These are phyloP conservation scores for Phaetusa simplex DNA, from an alignment of 2,113 vertebrate genomes.

Conservation along the genomic window DNA sequence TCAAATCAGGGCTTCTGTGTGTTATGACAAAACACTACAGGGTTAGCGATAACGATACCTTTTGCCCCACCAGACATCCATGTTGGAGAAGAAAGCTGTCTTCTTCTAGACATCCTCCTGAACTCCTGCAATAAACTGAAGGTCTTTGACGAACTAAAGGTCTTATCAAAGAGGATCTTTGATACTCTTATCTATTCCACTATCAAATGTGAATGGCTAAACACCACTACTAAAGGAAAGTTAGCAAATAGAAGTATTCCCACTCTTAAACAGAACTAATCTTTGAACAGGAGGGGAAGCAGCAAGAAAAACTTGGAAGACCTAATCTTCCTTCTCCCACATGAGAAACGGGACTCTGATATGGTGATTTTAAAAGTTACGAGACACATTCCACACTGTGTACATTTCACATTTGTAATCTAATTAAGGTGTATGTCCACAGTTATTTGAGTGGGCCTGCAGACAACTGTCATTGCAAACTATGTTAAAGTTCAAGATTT, in stretches of 20 bases:
- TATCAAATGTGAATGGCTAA: neutral
- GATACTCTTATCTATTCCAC: neutral
- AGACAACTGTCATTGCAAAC: neutral
- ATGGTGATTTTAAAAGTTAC: neutral
- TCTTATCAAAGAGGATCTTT: neutral
- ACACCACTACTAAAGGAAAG: neutral
- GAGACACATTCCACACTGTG: neutral
- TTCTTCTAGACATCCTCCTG: neutral
- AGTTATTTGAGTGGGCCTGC: neutral
- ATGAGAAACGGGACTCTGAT: neutral
- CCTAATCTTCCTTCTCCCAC: neutral
- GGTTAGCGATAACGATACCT: neutral
- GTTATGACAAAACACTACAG: neutral
- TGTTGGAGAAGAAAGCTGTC: neutral
- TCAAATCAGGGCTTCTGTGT: neutral
- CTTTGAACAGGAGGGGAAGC: neutral
- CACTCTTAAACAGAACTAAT: neutral
- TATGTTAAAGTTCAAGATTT: neutral
- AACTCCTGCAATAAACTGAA: neutral
- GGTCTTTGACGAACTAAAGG: neutral
- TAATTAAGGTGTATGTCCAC: neutral
- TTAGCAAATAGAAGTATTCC: neutral
- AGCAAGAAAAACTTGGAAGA: neutral
- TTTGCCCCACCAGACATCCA: neutral
- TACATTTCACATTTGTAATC: neutral